Evolutionary conservation across 2,888 invertebrate species (phyloP), one percentile per base, ranked within the genome.

Genomic region (Nebria brevicollis): DNA sequence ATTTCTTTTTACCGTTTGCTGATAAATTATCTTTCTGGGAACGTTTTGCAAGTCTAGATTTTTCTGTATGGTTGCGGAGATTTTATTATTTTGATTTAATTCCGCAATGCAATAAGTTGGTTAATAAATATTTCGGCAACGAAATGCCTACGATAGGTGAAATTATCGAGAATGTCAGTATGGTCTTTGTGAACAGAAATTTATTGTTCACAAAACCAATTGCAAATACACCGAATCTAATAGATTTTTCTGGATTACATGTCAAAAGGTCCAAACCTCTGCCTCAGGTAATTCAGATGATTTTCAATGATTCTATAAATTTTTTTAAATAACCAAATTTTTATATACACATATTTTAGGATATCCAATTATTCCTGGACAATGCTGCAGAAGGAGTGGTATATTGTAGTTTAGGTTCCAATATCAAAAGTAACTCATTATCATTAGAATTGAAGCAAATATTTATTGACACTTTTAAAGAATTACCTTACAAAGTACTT

Each of bases 321-420:
- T 34, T 1, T 34, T 4, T 34, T 34, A 4, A 34, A 4, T 65
- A 15, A 75, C 10, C 13, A 1, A 20, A 20, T 20, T 75, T 75
- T 7, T 8, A 25, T 8, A 13, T 72, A 25, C 15, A 13, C 34
- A 72, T 34, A 72, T 15, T 72, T 34, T 72, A 89, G 89, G 88
- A 89, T 79, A 82, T 89, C 11, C 82, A 88, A 83, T 66, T 83
- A 13, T 86, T 87, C 83, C 82, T 89, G 78, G 88, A 89, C 81
- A 81, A 85, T 7, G 86, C 88, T 1, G 85, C 85, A 54, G 84
- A 89, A 75, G 90, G 90, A 3, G 87, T 87, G 0, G 84, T 89
- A 10, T 88, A 88, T 81, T 89, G 89, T 82, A 89, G 89, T 83
- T 85, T 90, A 77, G 90, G 90, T 4, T 88, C 90, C 2, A 87